Evolutionary conservation across 2,888 invertebrate genomes (phyloP).

Genomic region (Lathronympha strigana): DNA sequence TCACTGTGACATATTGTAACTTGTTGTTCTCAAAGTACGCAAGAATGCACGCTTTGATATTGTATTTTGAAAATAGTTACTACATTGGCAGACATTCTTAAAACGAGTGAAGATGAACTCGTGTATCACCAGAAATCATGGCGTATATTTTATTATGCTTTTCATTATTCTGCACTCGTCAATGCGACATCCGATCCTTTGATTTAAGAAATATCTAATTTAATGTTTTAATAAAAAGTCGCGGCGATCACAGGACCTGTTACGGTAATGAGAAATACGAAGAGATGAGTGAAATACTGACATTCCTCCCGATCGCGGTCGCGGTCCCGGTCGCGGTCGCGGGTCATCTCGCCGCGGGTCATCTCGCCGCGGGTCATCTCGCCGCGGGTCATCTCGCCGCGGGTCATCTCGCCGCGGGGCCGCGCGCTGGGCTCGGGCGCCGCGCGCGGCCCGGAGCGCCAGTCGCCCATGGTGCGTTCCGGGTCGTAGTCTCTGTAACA

Average conservation of each 20-base stretch:
- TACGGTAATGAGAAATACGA: neutral
- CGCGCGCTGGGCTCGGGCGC: conserved; percentile 72
- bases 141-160: too few species aligned
- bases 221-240: too few species aligned
- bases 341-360: conserved; percentile 63
- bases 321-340: conserved; percentile 58
- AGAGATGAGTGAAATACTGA: conserved; percentile 3
- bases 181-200: too few species aligned
- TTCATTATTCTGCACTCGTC: too few species aligned
- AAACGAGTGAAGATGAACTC: too few species aligned
- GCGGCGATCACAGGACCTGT: too few species aligned
- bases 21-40: too few species aligned
- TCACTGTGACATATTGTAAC: conserved; percentile 61
- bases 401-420: conserved; percentile 52
- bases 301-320: conserved; percentile 55
- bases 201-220: too few species aligned
- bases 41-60: too few species aligned
- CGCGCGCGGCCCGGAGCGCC: conserved; percentile 88
- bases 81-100: too few species aligned
- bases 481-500: conserved; percentile 81
- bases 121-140: too few species aligned
- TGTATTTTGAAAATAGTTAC: too few species aligned
- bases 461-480: conserved; percentile 89
- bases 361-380: conserved; percentile 47
- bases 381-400: conserved; percentile 62